These are phyloP conservation scores for Grantiella picta DNA, from an alignment of 2,113 vertebrate genomes.

Conservation along the genomic window DNA sequence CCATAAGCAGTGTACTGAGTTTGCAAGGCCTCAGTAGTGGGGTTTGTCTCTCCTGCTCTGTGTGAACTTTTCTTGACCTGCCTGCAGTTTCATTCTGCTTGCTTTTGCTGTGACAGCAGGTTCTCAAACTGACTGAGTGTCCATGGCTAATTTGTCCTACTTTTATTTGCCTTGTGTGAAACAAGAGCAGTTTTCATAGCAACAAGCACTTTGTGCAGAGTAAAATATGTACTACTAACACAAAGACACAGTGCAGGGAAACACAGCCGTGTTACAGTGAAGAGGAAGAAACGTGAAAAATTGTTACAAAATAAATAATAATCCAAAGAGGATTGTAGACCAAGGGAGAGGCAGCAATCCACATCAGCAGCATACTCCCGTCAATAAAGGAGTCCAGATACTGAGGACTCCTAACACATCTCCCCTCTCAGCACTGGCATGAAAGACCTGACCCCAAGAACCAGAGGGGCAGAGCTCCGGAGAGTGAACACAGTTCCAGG, in stretches of 20 bases:
- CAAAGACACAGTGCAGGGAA: not conserved
- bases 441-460: not conserved
- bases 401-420: not conserved
- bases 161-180: not conserved
- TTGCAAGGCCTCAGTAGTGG: not conserved
- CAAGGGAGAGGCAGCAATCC: not conserved
- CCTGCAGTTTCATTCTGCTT: not conserved
- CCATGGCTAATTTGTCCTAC: not conserved
- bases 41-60: not conserved
- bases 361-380: not conserved
- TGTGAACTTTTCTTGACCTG: not conserved
- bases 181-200: not conserved
- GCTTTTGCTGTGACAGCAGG: not conserved
- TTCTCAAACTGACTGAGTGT: not conserved
- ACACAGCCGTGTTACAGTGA: not conserved
- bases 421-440: rapidly evolving
- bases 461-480: not conserved
- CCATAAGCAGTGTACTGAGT: rapidly evolving
- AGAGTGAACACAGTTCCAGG: not conserved
- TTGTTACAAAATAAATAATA: not conserved
- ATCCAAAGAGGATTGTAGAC: not conserved
- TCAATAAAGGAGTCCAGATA: not conserved
- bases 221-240: not conserved
- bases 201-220: not conserved
- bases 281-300: not conserved